Base-by-base conservation (phyloP, 1,140 invertebrate species). In the Calliphora vicina region DNA sequence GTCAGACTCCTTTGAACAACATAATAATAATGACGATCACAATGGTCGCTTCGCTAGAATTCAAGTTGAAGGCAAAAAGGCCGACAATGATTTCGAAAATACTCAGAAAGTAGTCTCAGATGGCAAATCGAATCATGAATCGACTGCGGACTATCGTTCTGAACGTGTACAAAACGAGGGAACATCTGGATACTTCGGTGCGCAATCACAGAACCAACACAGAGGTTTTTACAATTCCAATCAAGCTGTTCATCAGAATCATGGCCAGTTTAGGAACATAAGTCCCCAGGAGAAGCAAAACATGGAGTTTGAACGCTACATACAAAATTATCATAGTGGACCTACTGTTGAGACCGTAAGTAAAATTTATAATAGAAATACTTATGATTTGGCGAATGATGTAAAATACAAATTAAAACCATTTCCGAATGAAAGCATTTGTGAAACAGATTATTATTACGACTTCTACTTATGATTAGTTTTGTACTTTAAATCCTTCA, bases 301-400 rank as follows among this genome's bases (percentile, higher is more conserved):
- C 78, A 86, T 89, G 84, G 88, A 90, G 67, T 90, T 90, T 61
- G 88, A 90, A 50, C 87, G 88, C 0, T 90, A 89, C 76, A 88
- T 90, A 57, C 88, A 90, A 43, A 89, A 88, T 29, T 89, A 89
- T 72, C 84, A 84, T 12, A 86, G 88, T 76, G 87, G 87, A 84
- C 88, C 88, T 27, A 87, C 88, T 35, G 88, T 90, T 20, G 88
- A 90, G 82, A 90, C 88, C 13, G 88, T 90, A 20, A 87, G 88
- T 85, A 80, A 27, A 50, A 67, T 27, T 8, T 8, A 35, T 4
- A 35, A 35, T 35, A 35, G 6, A 35, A n/a, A n/a, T n/a, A n/a
- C n/a, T n/a, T n/a, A n/a, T n/a, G n/a, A n/a, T n/a, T n/a, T n/a
- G n/a, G n/a, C n/a, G n/a, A n/a, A n/a, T n/a, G n/a, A n/a, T n/a